These are phyloP conservation scores for Sesamia nonagrioides DNA, from an alignment of 1,140 invertebrate species.

Conservation along the genomic window DNA sequence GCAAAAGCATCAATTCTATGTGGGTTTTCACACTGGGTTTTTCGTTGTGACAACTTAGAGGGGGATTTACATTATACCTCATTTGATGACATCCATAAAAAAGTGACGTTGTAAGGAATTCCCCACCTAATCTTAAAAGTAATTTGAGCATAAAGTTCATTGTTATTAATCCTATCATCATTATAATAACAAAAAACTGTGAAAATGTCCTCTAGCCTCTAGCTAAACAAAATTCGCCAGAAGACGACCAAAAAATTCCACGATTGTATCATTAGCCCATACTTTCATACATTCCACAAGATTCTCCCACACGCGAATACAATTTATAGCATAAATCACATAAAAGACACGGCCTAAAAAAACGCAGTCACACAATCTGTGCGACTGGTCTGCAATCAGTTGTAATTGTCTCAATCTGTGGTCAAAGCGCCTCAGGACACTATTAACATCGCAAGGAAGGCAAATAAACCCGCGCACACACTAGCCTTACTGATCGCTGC, in stretches of 20 bases:
- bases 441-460: constrained; percentile 68
- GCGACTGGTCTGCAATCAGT: constrained; percentile 74
- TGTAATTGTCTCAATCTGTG: constrained; percentile 73
- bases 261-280: constrained; percentile 14
- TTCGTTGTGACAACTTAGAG: neutral
- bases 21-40: neutral
- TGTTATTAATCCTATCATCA: neutral
- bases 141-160: constrained; percentile 2
- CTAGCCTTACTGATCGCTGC: constrained; percentile 33
- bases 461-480: constrained; percentile 40
- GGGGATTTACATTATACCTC: neutral
- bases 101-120: neutral
- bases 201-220: constrained; percentile 1
- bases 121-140: neutral
- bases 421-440: constrained; percentile 66
- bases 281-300: neutral
- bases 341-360: constrained; percentile 36
- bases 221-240: neutral
- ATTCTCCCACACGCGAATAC: constrained; percentile 47
- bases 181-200: neutral
- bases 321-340: constrained; percentile 50
- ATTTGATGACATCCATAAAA: neutral
- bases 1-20: too few species aligned
- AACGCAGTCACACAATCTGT: constrained; percentile 56
- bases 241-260: neutral